These are phyloP conservation scores for Andrena dorsata DNA, from an alignment of 2,888 invertebrate species.

Conservation along the genomic window DNA sequence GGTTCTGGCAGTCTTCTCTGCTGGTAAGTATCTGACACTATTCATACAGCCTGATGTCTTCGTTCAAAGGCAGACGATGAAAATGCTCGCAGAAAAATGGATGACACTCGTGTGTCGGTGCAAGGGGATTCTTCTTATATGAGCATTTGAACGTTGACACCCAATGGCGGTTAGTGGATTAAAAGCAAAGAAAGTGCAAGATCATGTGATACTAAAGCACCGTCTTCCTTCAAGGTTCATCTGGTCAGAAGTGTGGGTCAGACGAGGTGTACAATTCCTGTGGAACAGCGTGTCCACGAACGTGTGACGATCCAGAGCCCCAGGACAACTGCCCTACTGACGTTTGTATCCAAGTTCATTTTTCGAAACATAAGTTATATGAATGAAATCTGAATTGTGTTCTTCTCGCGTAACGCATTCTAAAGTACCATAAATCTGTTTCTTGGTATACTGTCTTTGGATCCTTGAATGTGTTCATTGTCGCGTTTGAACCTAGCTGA, in stretches of 20 bases:
- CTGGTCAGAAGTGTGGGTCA: constrained; percentile 20
- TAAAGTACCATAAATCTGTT: neutral
- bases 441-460: no score
- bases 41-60: neutral
- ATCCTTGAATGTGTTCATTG: no score
- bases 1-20: constrained; percentile 25
- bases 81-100: neutral
- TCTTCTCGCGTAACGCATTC: neutral
- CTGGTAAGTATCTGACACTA: constrained; percentile 29
- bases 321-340: neutral
- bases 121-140: no score
- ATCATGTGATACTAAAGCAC: neutral
- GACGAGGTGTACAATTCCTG: constrained; percentile 40
- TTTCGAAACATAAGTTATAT: neutral
- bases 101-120: neutral
- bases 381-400: neutral
- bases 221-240: constrained; percentile 17
- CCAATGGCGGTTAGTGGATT: neutral
- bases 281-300: constrained; percentile 44
- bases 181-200: neutral
- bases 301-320: neutral
- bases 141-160: neutral
- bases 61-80: neutral
- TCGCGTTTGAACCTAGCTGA: no score
- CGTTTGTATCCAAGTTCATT: constrained; percentile 35